Evolutionary conservation across 2,113 vertebrate genomes (phyloP).

Genomic region (Heptranchias perlo): DNA sequence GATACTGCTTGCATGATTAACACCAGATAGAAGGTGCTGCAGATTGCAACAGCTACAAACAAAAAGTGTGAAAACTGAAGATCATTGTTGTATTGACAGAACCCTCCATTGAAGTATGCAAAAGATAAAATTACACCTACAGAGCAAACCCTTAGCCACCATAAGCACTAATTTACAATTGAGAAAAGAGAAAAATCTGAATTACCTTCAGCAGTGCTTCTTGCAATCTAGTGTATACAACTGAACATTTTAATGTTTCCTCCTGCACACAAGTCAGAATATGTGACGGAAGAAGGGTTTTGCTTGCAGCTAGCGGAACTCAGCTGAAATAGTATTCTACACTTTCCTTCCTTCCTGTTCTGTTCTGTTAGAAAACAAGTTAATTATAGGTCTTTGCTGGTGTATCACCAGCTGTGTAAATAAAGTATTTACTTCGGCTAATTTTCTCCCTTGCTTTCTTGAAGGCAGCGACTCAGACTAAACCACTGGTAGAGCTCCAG

Average conservation of each 20-base stretch:
- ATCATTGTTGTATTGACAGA: neutral
- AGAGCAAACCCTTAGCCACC: neutral
- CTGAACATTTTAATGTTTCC: neutral
- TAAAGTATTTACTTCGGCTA: neutral
- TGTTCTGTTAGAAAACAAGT: neutral
- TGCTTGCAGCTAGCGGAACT: neutral
- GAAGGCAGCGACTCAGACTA: neutral
- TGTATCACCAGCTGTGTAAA: neutral
- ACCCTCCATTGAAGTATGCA: neutral
- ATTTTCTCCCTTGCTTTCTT: neutral
- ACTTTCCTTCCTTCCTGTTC: neutral
- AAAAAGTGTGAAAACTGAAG: neutral
- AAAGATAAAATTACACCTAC: neutral
- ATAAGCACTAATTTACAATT: neutral
- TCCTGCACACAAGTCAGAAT: neutral
- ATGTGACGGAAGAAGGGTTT: neutral
- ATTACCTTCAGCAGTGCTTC: neutral
- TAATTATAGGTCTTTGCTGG: neutral
- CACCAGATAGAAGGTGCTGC: neutral
- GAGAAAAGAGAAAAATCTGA: neutral
- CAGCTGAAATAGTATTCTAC: neutral
- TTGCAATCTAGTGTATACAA: neutral
- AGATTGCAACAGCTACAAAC: neutral
- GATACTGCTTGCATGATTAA: neutral
- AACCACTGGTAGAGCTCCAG: neutral